phyloP scores from a whole-genome alignment of 2,113 vertebrate species.

The Phocoena sinus region DNA sequence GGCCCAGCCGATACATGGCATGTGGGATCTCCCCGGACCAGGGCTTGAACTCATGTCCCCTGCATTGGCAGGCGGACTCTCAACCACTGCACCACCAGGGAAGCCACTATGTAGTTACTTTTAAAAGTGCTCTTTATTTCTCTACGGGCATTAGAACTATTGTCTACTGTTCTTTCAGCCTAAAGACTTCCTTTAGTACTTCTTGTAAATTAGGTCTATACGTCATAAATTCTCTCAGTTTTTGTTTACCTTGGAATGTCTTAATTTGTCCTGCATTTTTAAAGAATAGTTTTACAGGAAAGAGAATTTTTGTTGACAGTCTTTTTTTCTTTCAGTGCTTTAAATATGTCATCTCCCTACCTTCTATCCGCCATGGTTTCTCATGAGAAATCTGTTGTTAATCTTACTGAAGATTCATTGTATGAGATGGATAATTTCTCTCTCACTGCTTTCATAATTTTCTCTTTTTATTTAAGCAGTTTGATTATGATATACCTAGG shows the following conservation, averaged over 20 bases:
- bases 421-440: not conserved
- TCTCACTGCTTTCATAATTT: not conserved
- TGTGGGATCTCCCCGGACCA: no score
- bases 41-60: no score
- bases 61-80: no score
- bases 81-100: no score
- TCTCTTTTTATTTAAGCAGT: not conserved
- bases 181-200: not conserved
- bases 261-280: not conserved
- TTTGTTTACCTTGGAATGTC: not conserved
- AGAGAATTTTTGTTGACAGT: not conserved
- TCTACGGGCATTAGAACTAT: not conserved
- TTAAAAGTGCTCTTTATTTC: not conserved
- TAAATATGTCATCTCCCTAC: not conserved
- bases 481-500: not conserved
- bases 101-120: not conserved
- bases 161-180: not conserved
- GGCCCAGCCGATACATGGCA: rapidly evolving
- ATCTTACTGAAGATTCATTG: not conserved
- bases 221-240: not conserved
- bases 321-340: not conserved
- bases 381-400: not conserved
- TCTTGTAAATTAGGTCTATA: not conserved
- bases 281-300: not conserved
- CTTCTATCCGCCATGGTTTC: not conserved